A percentile compares a stretch with the other conserved stretches of the same genome.
Conservation (phyloP, 2,888 invertebrate species). For the Platerodrilus igneus region DNA sequence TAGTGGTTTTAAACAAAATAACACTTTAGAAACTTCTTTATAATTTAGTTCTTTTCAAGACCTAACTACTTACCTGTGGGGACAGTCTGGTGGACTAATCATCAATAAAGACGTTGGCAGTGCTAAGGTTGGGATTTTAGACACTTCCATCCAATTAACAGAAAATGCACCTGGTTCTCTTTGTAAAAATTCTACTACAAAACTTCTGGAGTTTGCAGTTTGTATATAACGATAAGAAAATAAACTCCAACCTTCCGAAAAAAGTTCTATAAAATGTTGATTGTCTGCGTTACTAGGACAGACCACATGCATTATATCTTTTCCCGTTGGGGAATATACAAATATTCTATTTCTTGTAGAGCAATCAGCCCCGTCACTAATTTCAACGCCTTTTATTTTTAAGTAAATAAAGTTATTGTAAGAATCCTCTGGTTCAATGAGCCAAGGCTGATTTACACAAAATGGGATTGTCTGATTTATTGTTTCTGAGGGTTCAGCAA, state of each 20-base stretch:
- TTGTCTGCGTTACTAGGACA: constrained; percentile 56
- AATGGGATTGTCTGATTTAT: constrained; percentile 50
- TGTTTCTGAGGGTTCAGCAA: constrained; percentile 50
- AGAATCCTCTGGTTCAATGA: constrained; percentile 70
- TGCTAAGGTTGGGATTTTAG: constrained; percentile 59
- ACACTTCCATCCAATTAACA: constrained; percentile 75
- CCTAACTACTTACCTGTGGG: constrained; percentile 62
- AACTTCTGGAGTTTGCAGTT: constrained; percentile 56
- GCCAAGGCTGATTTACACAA: constrained; percentile 72
- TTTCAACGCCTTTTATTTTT: constrained; percentile 58
- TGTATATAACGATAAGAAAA: constrained; percentile 49
- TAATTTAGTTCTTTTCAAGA: too few species aligned
- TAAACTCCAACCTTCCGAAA: constrained; percentile 58
- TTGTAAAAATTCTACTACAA: constrained; percentile 70
- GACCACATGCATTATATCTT: constrained; percentile 59
- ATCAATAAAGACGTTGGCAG: constrained; percentile 50
- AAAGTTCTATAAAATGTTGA: constrained; percentile 57
- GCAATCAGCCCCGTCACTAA: constrained; percentile 52
- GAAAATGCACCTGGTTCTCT: constrained; percentile 68
- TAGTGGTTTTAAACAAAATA: too few species aligned
- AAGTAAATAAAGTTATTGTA: constrained; percentile 67
- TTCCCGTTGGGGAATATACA: constrained; percentile 66
- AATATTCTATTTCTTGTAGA: constrained; percentile 66
- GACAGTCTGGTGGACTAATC: constrained; percentile 62
- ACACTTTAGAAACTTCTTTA: too few species aligned